Evolutionary conservation across 2,113 vertebrate species (phyloP), one percentile per base, ranked within the genome.

Genomic region (Anser brachyrhynchus): DNA sequence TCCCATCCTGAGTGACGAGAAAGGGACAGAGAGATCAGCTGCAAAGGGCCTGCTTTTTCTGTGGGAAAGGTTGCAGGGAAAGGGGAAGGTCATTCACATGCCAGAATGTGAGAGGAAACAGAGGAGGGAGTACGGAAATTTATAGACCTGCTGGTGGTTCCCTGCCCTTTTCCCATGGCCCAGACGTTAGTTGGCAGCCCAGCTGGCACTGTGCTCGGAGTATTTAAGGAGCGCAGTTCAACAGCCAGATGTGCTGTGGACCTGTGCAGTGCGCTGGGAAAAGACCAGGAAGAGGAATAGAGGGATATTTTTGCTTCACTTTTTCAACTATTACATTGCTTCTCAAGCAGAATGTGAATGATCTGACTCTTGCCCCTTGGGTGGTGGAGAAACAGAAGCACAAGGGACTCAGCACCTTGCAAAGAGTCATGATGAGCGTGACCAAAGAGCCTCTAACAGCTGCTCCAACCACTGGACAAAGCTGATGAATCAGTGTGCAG

Each of bases 81-180:
- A 81, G 41, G 62, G 29, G 87, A 89, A 92, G 44, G 71, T 75
- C 81, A 44, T 75, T 82, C 26, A 16, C 5, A 21, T 55, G 67
- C 19, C 59, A 55, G 67, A 92, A 7, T 69, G 39, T 57, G 73
- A 67, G 77, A 66, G 44, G 33, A 92, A 55, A 49, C 26, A 43
- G 76, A 10, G 46, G 39, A 83, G 8, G 64, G 58, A 92, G 78
- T 71, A n/a, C 79, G 84, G 87, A 87, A 95, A 85, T 84, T 41
- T 8, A 23, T 67, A 70, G 91, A 84, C 73, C 80, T 72, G 76
- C 69, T 78, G 37, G 81, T 11, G 4, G 37, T 65, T 82, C 51
- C 39, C 29, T 87, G 91, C 62, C 87, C 87, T 92, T 92, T 95
- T 96, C 84, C 93, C 93, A 91, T 23, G 82, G 89, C 82, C 91